Conservation (phyloP, 2,888 invertebrate species). For the Drosophila melanosoma region DNA sequence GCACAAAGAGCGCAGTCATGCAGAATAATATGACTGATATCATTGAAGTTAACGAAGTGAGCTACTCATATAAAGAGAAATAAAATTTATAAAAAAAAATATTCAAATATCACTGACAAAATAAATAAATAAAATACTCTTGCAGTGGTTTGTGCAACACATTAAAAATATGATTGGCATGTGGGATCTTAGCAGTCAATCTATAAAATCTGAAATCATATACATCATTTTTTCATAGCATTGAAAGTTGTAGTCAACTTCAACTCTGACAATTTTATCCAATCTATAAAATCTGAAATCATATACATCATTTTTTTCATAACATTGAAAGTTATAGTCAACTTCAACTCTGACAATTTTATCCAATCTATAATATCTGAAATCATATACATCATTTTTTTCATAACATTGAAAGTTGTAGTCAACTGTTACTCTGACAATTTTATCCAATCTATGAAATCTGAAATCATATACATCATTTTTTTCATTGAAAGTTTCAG, state of each 20-base stretch:
- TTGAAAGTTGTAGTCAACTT: not conserved
- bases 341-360: not conserved
- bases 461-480: not conserved
- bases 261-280: not conserved
- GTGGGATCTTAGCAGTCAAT: not conserved
- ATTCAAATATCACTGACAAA: too few species aligned
- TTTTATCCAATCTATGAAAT: not conserved
- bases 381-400: not conserved
- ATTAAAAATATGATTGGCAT: not conserved
- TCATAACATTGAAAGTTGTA: not conserved
- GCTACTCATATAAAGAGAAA: not conserved
- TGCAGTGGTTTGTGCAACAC: not conserved
- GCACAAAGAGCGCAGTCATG: slow-evolving; percentile 79
- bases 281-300: not conserved
- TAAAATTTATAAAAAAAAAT: not conserved
- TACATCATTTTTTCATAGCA: not conserved
- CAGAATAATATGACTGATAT: slow-evolving; percentile 70
- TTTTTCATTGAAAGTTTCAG: not conserved
- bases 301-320: not conserved
- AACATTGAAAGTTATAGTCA: not conserved
- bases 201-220: not conserved
- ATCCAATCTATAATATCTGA: not conserved
- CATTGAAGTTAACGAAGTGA: slow-evolving; percentile 35
- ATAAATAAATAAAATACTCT: not conserved
- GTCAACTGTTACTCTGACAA: not conserved